phyloP scores from a whole-genome alignment of 1,140 invertebrate species.

The Epicauta chinensis region DNA sequence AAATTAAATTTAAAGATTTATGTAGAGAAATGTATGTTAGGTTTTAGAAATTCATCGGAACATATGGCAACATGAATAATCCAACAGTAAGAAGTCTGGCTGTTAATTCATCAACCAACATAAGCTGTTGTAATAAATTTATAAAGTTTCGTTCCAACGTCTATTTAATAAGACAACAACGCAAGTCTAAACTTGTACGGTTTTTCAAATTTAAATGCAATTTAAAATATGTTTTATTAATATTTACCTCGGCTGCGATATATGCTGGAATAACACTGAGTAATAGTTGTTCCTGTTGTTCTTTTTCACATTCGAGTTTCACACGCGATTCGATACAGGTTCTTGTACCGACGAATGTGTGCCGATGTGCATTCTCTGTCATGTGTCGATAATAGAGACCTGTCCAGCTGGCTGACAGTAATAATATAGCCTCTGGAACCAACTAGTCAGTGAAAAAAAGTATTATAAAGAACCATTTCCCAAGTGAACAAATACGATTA shows the following conservation, averaged over 20 bases:
- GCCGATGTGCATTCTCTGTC: constrained; percentile 74
- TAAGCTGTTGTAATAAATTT: no score
- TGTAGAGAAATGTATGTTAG: background rate
- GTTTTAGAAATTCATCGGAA: no score
- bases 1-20: constrained; percentile 12
- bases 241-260: constrained; percentile 76
- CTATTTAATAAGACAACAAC: no score
- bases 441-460: constrained; percentile 52
- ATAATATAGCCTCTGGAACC: constrained; percentile 65
- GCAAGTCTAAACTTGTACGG: no score
- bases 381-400: constrained; percentile 83
- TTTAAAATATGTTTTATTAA: background rate
- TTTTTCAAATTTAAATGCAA: background rate
- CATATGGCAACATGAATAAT: no score
- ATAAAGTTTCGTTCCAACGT: no score
- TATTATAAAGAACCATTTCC: no score
- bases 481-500: no score
- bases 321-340: constrained; percentile 88
- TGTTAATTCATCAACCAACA: no score
- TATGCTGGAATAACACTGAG: constrained; percentile 91
- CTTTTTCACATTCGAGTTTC: constrained; percentile 85
- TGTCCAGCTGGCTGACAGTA: constrained; percentile 67
- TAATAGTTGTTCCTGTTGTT: constrained; percentile 85
- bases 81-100: no score
- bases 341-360: constrained; percentile 80